Percentiles rank a stretch among this genome's conserved stretches.
These are phyloP conservation scores for Probosciger aterrimus DNA, from an alignment of 2,113 vertebrate species.

Conservation along the genomic window DNA sequence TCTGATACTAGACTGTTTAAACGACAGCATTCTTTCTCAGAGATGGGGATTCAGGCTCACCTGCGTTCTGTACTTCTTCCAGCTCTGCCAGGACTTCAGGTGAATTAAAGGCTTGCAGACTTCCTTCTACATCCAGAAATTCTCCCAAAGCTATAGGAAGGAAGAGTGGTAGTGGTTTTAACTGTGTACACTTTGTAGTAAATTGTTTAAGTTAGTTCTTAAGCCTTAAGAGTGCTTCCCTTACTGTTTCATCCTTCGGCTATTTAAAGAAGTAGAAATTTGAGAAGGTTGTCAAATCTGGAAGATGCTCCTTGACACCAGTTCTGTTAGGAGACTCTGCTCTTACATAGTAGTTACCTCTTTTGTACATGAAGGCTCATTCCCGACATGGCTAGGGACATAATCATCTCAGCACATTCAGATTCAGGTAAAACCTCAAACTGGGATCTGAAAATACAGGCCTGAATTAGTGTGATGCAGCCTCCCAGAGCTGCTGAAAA, in stretches of 20 bases:
- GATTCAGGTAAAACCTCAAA: neutral
- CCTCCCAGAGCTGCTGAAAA: neutral
- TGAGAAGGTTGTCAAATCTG: neutral
- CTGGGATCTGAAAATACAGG: neutral
- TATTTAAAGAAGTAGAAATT: neutral
- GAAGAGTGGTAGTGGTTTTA: neutral
- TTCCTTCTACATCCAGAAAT: neutral
- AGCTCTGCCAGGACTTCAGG: neutral
- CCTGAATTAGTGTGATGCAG: neutral
- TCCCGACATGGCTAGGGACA: neutral
- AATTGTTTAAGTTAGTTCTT: neutral
- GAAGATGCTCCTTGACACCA: neutral
- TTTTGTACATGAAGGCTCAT: neutral
- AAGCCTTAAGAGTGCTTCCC: neutral
- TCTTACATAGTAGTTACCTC: neutral
- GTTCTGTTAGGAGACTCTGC: neutral
- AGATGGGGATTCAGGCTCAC: neutral
- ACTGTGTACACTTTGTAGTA: neutral
- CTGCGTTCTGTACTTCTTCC: neutral
- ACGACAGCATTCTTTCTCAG: neutral
- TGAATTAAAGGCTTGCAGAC: neutral
- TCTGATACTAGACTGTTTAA: neutral
- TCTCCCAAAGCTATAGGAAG: neutral
- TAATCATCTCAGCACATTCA: neutral
- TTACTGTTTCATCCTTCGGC: neutral